Conservation (phyloP, 2,113 vertebrate species). For the Aramus guarauna region DNA sequence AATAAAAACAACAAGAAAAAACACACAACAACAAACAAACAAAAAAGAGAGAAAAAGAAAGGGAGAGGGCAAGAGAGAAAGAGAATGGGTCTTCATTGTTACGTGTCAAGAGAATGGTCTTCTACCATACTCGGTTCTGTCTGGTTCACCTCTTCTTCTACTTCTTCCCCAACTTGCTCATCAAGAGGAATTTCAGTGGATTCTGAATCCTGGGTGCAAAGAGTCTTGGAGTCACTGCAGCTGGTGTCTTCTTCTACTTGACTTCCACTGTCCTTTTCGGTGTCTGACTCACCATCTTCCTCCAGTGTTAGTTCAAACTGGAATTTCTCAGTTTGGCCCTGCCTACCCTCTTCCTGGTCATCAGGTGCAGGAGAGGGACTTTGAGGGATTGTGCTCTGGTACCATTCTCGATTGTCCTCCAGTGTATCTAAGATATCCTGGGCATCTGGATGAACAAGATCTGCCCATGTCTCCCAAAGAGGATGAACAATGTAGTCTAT, state of each 20-base stretch:
- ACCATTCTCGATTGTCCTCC: slow-evolving; percentile 99
- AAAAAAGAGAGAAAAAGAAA: not conserved
- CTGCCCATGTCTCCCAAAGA: slow-evolving; percentile 98
- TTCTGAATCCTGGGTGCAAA: slow-evolving; percentile 97
- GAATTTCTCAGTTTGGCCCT: slow-evolving; percentile 93
- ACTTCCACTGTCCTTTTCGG: slow-evolving; percentile 95
- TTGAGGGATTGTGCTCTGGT: slow-evolving; percentile 99
- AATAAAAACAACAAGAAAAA: slow-evolving; percentile 23
- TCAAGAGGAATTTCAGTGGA: slow-evolving; percentile 96
- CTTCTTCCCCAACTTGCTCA: slow-evolving; percentile 89
- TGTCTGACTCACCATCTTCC: slow-evolving; percentile 95
- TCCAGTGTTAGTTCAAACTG: slow-evolving; percentile 98
- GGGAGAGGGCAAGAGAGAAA: not conserved
- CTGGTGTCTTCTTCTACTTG: slow-evolving; percentile 96
- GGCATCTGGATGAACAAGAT: slow-evolving; percentile 96
- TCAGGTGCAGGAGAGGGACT: slow-evolving; percentile 93
- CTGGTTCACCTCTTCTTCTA: slow-evolving; percentile 78
- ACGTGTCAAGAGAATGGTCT: slow-evolving; percentile 82
- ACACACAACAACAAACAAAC: not conserved
- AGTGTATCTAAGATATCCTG: slow-evolving; percentile 97
- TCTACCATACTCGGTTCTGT: slow-evolving; percentile 77
- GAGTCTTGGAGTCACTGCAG: slow-evolving; percentile 97
- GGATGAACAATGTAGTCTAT: slow-evolving; percentile 99
- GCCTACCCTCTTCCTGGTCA: slow-evolving; percentile 87
- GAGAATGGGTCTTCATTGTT: slow-evolving; percentile 74